Base-by-base conservation (phyloP, 2,797 vertebrate genomes). In the Euthynnus affinis region DNA sequence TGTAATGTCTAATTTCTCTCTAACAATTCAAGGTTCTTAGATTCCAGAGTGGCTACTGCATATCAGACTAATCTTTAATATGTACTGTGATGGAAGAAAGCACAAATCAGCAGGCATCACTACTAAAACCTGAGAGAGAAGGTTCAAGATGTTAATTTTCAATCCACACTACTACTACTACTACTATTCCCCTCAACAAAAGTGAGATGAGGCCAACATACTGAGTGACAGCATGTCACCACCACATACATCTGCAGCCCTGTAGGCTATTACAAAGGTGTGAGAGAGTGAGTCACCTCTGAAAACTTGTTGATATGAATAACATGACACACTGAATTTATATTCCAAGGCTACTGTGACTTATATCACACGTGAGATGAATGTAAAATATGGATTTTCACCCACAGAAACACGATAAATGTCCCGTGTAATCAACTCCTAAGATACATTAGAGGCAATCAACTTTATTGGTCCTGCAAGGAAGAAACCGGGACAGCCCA, bases 211-310 rank as follows among this genome's bases (percentile, higher is more conserved):
- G 25, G 3, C 12, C 23, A 22, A 27, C 10, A 57, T 10, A 42
- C 52, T 29, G 42, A 44, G 20, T 59, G 46, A 65, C 23, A 20
- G 25, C 34, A 14, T 22, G 18, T 29, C 5, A 3, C 27, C 51
- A 44, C 37, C 52, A 58, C 0, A 51, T 15, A 10, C 7, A 14
- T 42, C 57, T 1, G 0, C 14, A 62, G 7, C 8, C 25, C 57
- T 59, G 63, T 8, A 29, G 46, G 40, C 32, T 25, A 14, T 12
- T 23, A 60, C 56, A 75, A 69, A 73, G 25, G 22, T 13, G 40
- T 27, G 4, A 22, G 9, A 22, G 9, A 78, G 49, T 80, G 65
- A 70, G n/a, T 70, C 53, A 59, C 46, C 46, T 40, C 65, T 29
- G 13, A 27, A 44, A 53, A 53, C n/a, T 56, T 71, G 67, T 9